phyloP scores from a whole-genome alignment of 2,888 invertebrate species.

The Anodontia alba region DNA sequence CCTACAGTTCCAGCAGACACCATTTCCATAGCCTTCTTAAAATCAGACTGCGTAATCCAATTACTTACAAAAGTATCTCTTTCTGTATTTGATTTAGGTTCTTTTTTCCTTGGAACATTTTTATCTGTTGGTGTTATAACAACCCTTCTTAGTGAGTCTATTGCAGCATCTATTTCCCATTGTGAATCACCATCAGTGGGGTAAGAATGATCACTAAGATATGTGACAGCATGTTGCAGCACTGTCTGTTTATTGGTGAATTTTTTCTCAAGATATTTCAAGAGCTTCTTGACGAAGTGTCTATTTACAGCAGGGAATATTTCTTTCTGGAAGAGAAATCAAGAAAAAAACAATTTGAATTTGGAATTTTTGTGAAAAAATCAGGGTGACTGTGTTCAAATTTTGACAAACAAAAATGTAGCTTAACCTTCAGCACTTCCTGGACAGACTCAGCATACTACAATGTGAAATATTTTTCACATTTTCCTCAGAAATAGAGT shows the following conservation, averaged over 20 bases:
- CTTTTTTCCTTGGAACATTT: not conserved
- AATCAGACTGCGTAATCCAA: not conserved
- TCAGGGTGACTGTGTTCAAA: too few relatives aligned
- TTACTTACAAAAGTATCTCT: constrained; percentile 8
- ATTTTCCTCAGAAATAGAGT: too few relatives aligned
- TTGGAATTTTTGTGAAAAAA: too few relatives aligned
- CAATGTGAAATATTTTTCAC: too few relatives aligned
- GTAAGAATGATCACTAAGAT: not conserved
- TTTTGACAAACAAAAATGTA: too few relatives aligned
- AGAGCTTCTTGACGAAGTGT: not conserved
- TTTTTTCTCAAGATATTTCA: not conserved
- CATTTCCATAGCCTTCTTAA: not conserved
- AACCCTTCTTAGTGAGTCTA: not conserved
- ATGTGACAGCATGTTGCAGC: not conserved
- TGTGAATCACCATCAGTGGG: not conserved
- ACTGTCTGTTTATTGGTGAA: not conserved
- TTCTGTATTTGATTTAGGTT: not conserved
- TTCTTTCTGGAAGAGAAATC: not conserved
- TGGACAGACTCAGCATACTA: too few relatives aligned
- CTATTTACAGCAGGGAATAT: not conserved
- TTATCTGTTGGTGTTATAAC: not conserved
- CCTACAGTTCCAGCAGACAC: not conserved
- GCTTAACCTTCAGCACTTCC: too few relatives aligned
- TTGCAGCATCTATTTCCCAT: constrained; percentile 11
- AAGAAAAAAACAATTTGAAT: not conserved